Conservation (phyloP, 1,140 invertebrate genomes). For the Thalassaphorura encarpata region DNA sequence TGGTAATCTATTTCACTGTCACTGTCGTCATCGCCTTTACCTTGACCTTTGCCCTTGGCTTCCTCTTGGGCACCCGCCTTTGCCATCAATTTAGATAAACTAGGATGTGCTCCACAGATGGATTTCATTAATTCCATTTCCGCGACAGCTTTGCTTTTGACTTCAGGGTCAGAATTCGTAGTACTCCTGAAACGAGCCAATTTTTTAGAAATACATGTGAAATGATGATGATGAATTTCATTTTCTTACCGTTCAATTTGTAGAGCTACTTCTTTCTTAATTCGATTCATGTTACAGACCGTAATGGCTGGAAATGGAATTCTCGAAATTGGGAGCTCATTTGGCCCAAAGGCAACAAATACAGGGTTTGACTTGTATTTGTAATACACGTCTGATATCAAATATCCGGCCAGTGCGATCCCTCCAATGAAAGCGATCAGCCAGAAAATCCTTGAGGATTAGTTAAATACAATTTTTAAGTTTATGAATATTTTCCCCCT, state of each 20-base stretch:
- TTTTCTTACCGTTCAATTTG: not conserved
- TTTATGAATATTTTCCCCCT: not conserved
- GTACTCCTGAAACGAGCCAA: not conserved
- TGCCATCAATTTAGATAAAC: not conserved
- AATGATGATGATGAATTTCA: not conserved
- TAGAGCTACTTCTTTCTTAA: slow-evolving; percentile 10
- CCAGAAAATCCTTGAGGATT: slow-evolving; percentile 44
- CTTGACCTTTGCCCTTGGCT: too few species aligned
- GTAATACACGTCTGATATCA: slow-evolving; percentile 38
- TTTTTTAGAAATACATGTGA: not conserved
- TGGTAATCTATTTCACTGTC: too few species aligned
- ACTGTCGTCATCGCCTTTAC: too few species aligned
- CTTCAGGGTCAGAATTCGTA: too few species aligned
- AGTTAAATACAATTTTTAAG: not conserved
- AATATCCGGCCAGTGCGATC: slow-evolving; percentile 39
- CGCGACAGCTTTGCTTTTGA: too few species aligned
- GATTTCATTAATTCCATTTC: not conserved
- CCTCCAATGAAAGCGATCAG: slow-evolving; percentile 40
- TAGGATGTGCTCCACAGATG: not conserved
- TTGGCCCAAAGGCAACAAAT: slow-evolving; percentile 22
- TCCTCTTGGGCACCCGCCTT: too few species aligned
- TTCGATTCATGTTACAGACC: slow-evolving; percentile 31
- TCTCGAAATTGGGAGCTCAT: slow-evolving; percentile 13
- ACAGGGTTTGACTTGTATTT: slow-evolving; percentile 18
- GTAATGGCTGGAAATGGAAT: slow-evolving; percentile 33